A percentile compares a stretch with the other conserved stretches of the same genome.
phyloP scores from a whole-genome alignment of 2,888 invertebrate species.

The Drosophila tanythrix region DNA sequence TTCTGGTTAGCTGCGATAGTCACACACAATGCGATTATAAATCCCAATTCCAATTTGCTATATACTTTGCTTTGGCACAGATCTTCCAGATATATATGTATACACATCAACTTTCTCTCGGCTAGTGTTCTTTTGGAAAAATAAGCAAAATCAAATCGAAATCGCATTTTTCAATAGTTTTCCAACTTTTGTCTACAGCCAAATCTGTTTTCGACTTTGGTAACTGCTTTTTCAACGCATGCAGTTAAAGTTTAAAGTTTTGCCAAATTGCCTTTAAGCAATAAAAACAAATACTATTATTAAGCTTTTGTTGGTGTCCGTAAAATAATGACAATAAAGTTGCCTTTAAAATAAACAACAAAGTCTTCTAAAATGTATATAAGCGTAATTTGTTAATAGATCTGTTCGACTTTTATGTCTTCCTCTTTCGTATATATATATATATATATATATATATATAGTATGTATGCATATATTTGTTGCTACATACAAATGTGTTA shows the following conservation, averaged over 20 bases:
- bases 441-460: not conserved
- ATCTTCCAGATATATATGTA: constrained; percentile 1
- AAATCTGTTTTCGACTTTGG: not conserved
- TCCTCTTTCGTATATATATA: not conserved
- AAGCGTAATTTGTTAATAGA: constrained; percentile 3
- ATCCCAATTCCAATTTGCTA: constrained; percentile 41
- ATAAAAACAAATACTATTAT: constrained; percentile 5
- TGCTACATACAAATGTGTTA: not conserved
- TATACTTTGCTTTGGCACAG: constrained; percentile 28
- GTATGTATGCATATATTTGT: not conserved
- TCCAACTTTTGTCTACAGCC: no score
- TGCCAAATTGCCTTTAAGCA: not conserved
- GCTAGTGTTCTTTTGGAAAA: not conserved
- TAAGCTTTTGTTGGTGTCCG: not conserved
- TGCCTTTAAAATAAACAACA: constrained; percentile 1
- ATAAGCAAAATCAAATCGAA: no score
- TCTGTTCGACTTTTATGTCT: not conserved
- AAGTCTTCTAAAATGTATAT: not conserved
- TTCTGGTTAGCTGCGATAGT: constrained; percentile 47
- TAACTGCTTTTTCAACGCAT: not conserved
- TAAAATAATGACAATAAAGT: constrained; percentile 9
- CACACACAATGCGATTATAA: constrained; percentile 43
- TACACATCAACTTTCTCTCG: constrained; percentile 40
- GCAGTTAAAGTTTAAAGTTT: not conserved
- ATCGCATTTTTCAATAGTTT: no score